These are phyloP conservation scores for Magallana ariakensis DNA, from an alignment of 1,140 invertebrate genomes.

Conservation along the genomic window DNA sequence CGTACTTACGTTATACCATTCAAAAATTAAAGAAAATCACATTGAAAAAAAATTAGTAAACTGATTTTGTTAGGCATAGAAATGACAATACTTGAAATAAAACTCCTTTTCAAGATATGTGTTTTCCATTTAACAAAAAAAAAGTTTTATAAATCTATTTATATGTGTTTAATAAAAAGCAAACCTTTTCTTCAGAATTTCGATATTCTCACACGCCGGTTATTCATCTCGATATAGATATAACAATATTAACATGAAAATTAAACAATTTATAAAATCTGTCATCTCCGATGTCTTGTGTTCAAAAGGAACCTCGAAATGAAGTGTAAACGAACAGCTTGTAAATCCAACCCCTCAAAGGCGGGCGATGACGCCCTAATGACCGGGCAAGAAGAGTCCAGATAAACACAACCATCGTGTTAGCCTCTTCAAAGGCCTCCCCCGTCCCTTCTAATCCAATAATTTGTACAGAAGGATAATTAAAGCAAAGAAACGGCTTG, in stretches of 20 bases:
- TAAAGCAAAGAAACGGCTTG: neutral
- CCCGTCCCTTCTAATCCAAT: conserved; percentile 24
- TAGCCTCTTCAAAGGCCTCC: conserved; percentile 12
- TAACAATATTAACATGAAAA: conserved; percentile 10
- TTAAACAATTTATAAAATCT: conserved; percentile 33
- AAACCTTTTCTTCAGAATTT: too few species aligned
- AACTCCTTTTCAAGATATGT: too few species aligned
- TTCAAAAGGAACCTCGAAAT: conserved; percentile 22
- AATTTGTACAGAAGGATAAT: conserved; percentile 36
- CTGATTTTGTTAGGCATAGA: too few species aligned
- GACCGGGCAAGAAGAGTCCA: neutral
- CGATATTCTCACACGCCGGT: neutral
- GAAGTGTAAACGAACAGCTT: conserved; percentile 33
- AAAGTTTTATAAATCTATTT: too few species aligned
- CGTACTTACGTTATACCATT: too few species aligned
- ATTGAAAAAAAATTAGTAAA: too few species aligned
- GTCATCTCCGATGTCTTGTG: conserved; percentile 15
- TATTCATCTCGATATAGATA: neutral
- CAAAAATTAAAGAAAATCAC: too few species aligned
- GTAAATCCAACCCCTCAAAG: conserved; percentile 16
- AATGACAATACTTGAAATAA: too few species aligned
- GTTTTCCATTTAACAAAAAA: too few species aligned
- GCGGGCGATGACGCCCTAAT: conserved; percentile 27
- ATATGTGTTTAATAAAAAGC: too few species aligned
- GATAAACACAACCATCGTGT: conserved; percentile 10